Conservation (phyloP, 2,888 invertebrate species). For the Orthosia gracilis region DNA sequence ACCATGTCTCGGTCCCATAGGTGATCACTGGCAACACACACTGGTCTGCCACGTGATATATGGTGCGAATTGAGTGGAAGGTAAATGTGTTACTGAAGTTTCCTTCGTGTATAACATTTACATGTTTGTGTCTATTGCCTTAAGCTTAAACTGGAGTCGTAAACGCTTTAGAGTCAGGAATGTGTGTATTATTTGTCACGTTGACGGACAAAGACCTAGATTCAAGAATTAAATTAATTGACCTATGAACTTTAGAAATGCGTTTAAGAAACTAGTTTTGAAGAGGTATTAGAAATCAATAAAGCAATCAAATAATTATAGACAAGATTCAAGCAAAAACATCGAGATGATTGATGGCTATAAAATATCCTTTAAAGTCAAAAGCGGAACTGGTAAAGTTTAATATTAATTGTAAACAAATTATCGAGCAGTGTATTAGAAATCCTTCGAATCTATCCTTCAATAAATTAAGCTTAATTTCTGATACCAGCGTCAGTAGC, state of each 20-base stretch:
- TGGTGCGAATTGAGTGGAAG: conserved; percentile 7
- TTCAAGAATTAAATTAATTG: conserved; percentile 10
- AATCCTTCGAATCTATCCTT: not conserved
- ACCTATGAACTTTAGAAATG: conserved; percentile 20
- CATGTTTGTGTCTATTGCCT: not conserved
- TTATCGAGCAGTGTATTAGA: not conserved
- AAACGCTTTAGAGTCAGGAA: not conserved
- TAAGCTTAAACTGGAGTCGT: not conserved
- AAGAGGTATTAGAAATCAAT: conserved; percentile 21
- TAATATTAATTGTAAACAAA: conserved; percentile 14
- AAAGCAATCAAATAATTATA: conserved; percentile 48
- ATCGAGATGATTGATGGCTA: conserved; percentile 2
- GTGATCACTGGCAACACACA: too few species aligned
- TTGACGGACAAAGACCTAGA: not conserved
- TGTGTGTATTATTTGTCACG: not conserved
- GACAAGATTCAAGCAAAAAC: conserved; percentile 17
- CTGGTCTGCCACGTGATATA: not conserved
- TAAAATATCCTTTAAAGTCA: conserved; percentile 7
- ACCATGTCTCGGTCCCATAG: too few species aligned
- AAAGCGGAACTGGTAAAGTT: not conserved
- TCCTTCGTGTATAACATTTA: not conserved
- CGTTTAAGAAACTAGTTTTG: conserved; percentile 40
- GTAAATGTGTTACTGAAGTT: not conserved
- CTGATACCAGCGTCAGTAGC: conserved; percentile 19
- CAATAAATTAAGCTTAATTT: conserved; percentile 19